Conservation (phyloP, 2,888 invertebrate genomes). For the Scrobipalpa atriplicella region DNA sequence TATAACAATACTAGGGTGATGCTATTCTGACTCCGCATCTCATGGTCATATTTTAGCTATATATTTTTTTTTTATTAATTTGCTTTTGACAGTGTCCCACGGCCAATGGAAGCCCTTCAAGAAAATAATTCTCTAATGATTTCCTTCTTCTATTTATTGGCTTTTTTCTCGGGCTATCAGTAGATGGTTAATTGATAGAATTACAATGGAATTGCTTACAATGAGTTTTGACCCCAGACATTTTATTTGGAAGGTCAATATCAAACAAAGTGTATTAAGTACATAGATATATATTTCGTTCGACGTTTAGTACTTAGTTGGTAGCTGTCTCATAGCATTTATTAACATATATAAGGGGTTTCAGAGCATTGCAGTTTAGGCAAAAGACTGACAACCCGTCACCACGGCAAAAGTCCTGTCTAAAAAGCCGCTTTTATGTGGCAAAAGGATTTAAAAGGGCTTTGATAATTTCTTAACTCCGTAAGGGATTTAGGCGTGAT, state of each 20-base stretch:
- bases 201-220: slow-evolving; percentile 17
- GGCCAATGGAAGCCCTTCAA: not conserved
- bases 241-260: slow-evolving; percentile 17
- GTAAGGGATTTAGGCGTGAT: too few relatives aligned
- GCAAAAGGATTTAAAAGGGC: too few relatives aligned
- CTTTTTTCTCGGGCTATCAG: not conserved
- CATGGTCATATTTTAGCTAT: not conserved
- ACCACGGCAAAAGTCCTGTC: too few relatives aligned
- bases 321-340: not conserved
- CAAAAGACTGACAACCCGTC: too few relatives aligned
- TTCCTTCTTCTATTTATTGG: not conserved
- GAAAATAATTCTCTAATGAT: not conserved
- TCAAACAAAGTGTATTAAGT: not conserved
- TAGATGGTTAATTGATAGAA: not conserved
- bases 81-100: not conserved
- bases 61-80: not conserved
- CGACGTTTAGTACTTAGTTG: not conserved
- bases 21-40: too few relatives aligned
- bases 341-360: too few relatives aligned
- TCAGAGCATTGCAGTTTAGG: too few relatives aligned
- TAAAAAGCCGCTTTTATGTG: too few relatives aligned
- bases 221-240: not conserved
- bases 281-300: not conserved
- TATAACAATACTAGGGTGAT: too few relatives aligned
- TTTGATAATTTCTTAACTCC: too few relatives aligned